phyloP scores from a whole-genome alignment of 2,797 vertebrate species.

The Scolopax rusticola region DNA sequence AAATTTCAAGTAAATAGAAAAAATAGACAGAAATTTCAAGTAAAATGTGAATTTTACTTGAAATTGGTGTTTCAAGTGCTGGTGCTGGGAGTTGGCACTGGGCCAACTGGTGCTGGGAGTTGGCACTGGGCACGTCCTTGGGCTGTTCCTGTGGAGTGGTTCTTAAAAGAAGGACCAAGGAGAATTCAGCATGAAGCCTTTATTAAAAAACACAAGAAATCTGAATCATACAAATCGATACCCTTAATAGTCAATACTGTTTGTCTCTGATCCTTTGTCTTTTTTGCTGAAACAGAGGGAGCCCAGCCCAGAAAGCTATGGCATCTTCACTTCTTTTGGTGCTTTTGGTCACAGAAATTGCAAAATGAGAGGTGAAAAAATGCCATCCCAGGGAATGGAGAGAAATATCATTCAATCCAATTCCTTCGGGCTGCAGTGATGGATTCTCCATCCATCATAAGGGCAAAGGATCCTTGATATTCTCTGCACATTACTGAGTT shows the following conservation, averaged over 20 bases:
- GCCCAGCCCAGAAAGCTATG: not conserved
- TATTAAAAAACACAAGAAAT: not conserved
- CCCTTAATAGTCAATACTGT: not conserved
- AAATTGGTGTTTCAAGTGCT: no score
- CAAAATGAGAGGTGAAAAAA: not conserved
- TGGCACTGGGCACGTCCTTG: rapidly evolving
- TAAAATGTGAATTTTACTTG: not conserved
- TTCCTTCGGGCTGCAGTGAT: not conserved
- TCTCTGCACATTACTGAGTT: not conserved
- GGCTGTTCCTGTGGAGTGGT: not conserved
- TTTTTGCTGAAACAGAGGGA: not conserved
- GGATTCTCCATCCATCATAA: not conserved
- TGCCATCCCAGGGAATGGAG: not conserved
- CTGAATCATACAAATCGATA: not conserved
- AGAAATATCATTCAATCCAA: not conserved
- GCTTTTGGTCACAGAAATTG: not conserved
- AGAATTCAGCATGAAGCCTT: not conserved
- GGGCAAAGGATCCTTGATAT: not conserved
- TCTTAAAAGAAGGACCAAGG: not conserved
- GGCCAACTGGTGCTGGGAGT: not conserved
- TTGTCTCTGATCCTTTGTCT: not conserved
- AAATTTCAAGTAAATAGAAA: not conserved
- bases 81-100: not conserved
- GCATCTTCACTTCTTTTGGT: not conserved
- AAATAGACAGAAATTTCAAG: not conserved